Evolutionary conservation across 2,113 vertebrate genomes (phyloP).

Genomic region (Gallinago paraguaiae): DNA sequence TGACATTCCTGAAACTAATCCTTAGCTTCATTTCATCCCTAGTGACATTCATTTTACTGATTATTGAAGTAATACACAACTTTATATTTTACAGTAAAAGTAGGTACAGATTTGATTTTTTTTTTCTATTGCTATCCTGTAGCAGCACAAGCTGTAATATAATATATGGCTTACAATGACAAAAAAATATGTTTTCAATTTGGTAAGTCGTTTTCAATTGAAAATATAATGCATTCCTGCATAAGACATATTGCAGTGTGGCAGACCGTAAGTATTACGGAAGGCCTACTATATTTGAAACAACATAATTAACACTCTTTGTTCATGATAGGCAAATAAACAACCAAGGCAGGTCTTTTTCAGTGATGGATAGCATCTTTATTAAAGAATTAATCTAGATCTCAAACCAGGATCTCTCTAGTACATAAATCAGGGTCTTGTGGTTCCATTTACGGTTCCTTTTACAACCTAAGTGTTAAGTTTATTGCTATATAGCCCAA

Average conservation of each 20-base stretch:
- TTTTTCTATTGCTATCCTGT: neutral
- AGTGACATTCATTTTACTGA: neutral
- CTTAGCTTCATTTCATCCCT: neutral
- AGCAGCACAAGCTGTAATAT: neutral
- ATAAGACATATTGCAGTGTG: constrained; percentile 30
- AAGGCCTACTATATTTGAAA: constrained; percentile 42
- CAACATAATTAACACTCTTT: constrained; percentile 58
- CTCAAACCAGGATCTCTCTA: constrained; percentile 34
- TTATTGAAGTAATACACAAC: neutral
- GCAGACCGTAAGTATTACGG: constrained; percentile 30
- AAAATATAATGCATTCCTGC: constrained; percentile 31
- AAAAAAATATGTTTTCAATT: constrained; percentile 57
- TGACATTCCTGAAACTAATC: neutral
- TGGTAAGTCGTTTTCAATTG: constrained; percentile 23
- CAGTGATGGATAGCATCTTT: constrained; percentile 58
- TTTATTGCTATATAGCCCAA: constrained; percentile 65
- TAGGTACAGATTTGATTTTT: neutral
- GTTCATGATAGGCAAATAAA: constrained; percentile 61
- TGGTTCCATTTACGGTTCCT: constrained; percentile 70
- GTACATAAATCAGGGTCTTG: constrained; percentile 59
- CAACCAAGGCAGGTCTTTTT: constrained; percentile 41
- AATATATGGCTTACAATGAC: neutral
- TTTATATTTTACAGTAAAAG: neutral
- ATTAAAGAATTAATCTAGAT: constrained; percentile 62
- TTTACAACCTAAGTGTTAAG: constrained; percentile 65